Evolutionary conservation across 2,888 invertebrate genomes (phyloP).

Genomic region (Pandemis corylana): DNA sequence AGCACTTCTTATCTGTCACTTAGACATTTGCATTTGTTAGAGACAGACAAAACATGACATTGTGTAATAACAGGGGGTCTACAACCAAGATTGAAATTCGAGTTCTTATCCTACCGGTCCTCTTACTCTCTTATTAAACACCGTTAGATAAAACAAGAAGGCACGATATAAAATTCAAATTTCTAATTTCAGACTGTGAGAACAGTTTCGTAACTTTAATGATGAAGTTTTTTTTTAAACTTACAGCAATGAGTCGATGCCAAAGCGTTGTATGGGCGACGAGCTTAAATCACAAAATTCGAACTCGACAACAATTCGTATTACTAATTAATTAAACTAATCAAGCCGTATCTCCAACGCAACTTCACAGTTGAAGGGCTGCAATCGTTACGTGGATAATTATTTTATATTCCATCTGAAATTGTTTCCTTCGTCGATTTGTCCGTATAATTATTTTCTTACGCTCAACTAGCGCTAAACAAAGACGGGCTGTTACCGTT

Average conservation of each 20-base stretch:
- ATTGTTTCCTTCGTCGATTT: constrained; percentile 59
- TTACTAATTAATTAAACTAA: constrained; percentile 27
- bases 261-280: not conserved
- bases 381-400: constrained; percentile 34
- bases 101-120: too few relatives aligned
- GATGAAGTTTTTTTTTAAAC: too few relatives aligned
- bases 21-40: too few relatives aligned
- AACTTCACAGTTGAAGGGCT: constrained; percentile 33
- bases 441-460: constrained; percentile 72
- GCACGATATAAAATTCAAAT: too few relatives aligned
- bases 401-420: constrained; percentile 54
- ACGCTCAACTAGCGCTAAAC: constrained; percentile 69
- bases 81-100: too few relatives aligned
- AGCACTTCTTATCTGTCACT: too few relatives aligned
- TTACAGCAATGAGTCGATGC: not conserved
- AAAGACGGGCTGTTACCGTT: constrained; percentile 64
- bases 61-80: too few relatives aligned
- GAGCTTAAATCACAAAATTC: constrained; percentile 3
- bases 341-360: constrained; percentile 26
- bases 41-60: too few relatives aligned
- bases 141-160: too few relatives aligned
- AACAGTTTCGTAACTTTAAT: too few relatives aligned
- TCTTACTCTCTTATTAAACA: too few relatives aligned
- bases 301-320: not conserved
- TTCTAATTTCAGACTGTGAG: too few relatives aligned